These are phyloP conservation scores for Harlomillsia oculata DNA, from an alignment of 1,140 invertebrate species.

Conservation along the genomic window DNA sequence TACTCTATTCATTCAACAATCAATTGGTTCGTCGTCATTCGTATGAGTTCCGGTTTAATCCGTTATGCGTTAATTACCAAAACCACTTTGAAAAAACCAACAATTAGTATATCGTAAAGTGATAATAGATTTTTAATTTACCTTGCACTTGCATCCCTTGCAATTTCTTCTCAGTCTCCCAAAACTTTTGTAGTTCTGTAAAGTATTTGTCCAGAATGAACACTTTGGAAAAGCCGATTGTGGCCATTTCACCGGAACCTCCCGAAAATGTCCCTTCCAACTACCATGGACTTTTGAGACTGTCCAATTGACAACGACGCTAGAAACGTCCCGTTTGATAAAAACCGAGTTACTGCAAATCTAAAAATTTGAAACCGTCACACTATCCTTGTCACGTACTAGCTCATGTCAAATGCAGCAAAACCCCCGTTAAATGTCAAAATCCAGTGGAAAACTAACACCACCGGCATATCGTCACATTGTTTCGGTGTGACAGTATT, in stretches of 20 bases:
- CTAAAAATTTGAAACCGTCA: background rate
- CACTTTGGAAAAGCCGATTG: conserved; percentile 60
- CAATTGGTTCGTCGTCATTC: too few species aligned
- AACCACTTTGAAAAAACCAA: too few species aligned
- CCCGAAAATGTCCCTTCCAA: too few species aligned
- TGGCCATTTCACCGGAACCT: conserved; percentile 28
- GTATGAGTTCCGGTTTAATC: too few species aligned
- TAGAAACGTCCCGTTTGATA: background rate
- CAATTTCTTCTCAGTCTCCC: conserved; percentile 90
- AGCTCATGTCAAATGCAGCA: background rate
- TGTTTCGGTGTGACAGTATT: too few species aligned
- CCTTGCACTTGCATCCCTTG: conserved; percentile 59
- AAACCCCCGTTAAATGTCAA: too few species aligned
- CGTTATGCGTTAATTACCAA: too few species aligned
- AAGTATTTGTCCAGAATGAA: conserved; percentile 97
- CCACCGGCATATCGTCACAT: too few species aligned
- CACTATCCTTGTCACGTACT: background rate
- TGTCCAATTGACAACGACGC: background rate
- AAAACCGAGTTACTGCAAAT: background rate
- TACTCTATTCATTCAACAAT: too few species aligned
- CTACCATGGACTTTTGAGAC: conserved; percentile 7
- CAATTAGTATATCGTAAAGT: too few species aligned
- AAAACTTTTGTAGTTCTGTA: conserved; percentile 89
- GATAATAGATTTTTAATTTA: too few species aligned
- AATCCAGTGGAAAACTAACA: too few species aligned